Conservation (phyloP, 2,888 invertebrate genomes). For the Leptodirus hochenwartii region DNA sequence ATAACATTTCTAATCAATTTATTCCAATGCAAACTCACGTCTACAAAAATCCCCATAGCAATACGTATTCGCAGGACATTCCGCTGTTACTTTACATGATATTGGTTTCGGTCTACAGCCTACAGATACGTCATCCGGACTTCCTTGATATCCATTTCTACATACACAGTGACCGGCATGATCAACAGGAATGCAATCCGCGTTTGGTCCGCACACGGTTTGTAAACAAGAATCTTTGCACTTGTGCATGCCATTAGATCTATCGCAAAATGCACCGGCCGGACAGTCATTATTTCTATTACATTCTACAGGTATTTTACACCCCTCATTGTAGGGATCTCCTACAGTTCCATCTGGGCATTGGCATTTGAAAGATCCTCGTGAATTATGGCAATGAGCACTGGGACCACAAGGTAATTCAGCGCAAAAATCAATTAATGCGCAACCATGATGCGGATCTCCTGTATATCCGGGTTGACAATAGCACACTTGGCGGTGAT, state of each 20-base stretch:
- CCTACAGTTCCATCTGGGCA: conserved; percentile 68
- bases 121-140: conserved; percentile 42
- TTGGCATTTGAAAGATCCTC: conserved; percentile 58
- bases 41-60: conserved; percentile 66
- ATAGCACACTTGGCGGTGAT: conserved; percentile 59
- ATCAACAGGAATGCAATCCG: conserved; percentile 61
- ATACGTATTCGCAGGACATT: conserved; percentile 64
- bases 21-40: conserved; percentile 36
- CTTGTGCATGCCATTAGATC: conserved; percentile 52
- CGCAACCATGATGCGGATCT: conserved; percentile 52
- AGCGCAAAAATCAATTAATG: conserved; percentile 59
- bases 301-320: conserved; percentile 68
- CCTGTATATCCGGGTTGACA: conserved; percentile 82
- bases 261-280: conserved; percentile 54
- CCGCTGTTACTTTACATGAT: conserved; percentile 47
- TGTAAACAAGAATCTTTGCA: conserved; percentile 71
- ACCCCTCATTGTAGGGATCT: conserved; percentile 70
- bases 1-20: conserved; percentile 5
- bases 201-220: conserved; percentile 61
- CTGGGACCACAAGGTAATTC: conserved; percentile 64
- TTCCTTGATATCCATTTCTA: conserved; percentile 57
- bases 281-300: conserved; percentile 65
- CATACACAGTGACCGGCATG: conserved; percentile 68
- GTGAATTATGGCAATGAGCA: conserved; percentile 60
- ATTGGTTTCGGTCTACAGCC: conserved; percentile 64